Evolutionary conservation across 2,888 invertebrate species (phyloP).

Genomic region (Nebria brevicollis): DNA sequence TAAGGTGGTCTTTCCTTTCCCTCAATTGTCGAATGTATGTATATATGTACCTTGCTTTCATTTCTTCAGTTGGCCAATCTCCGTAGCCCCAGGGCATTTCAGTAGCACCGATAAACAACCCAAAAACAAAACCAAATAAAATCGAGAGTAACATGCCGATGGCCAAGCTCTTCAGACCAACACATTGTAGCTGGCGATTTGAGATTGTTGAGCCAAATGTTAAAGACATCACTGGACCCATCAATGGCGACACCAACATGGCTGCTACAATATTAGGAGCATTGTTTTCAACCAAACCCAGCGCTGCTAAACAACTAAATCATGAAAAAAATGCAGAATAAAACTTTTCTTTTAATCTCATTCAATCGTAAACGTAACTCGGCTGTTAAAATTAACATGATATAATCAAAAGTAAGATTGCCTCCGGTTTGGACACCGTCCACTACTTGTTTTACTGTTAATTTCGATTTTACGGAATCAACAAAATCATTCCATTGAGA

Average conservation of each 20-base stretch:
- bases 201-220: slow-evolving; percentile 85
- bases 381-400: slow-evolving; percentile 81
- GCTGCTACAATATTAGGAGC: slow-evolving; percentile 83
- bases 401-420: slow-evolving; percentile 83
- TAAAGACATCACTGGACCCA: slow-evolving; percentile 89
- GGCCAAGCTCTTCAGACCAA: slow-evolving; percentile 76
- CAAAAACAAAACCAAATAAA: slow-evolving; percentile 82
- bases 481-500: slow-evolving; percentile 78
- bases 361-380: slow-evolving; percentile 72
- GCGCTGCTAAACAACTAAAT: slow-evolving; percentile 79
- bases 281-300: slow-evolving; percentile 85
- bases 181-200: slow-evolving; percentile 74
- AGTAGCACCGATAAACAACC: slow-evolving; percentile 77
- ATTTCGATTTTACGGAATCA: slow-evolving; percentile 79
- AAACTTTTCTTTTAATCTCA: too few species aligned
- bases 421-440: slow-evolving; percentile 82
- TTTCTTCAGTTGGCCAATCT: slow-evolving; percentile 83
- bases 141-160: slow-evolving; percentile 80
- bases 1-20: background rate
- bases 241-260: slow-evolving; percentile 80
- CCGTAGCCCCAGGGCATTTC: slow-evolving; percentile 80
- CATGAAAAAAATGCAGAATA: too few species aligned
- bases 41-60: slow-evolving; percentile 76
- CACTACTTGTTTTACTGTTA: slow-evolving; percentile 86
- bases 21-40: too few species aligned